Base-by-base conservation (phyloP, 2,797 vertebrate species). In the Diplodus sargus region DNA sequence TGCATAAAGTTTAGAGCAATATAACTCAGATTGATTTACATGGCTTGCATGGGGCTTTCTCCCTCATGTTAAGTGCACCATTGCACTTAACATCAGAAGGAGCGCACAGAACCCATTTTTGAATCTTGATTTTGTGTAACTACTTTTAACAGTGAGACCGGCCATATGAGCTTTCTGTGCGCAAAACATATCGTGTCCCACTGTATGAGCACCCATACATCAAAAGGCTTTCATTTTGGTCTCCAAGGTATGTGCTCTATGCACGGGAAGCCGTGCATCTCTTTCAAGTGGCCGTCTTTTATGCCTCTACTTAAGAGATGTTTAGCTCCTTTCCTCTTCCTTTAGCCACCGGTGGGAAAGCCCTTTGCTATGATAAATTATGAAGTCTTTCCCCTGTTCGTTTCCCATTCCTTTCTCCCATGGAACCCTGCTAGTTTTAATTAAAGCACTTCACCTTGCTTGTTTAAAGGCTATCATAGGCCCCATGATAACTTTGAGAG, bases 401-500 rank as follows among this genome's bases (percentile, higher is more conserved):
- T 92, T 88, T 90, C 82, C 69, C 72, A 89, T 86, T 88, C 85
- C 81, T 74, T 90, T 90, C 91, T 89, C 89, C 87, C 87, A 85
- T 90, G 91, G 91, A 94, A 87, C 85, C 81, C 87, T 85, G 89
- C 93, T 92, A 91, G 92, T 94, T 95, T 95, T 96, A 95, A 96
- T 96, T 95, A 95, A 94, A 95, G 92, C 88, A 91, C 92, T 92
- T 95, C 94, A 94, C 93, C 94, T 94, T 91, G 92, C 91, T 94
- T 95, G 95, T 96, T 95, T 94, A 95, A 95, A 95, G 95, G 94
- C 94, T 96, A 96, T 95, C 95, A 95, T 89, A 87, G 88, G 89
- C 91, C 90, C 86, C 81, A 85, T 94, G 95, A 96, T 96, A 95
- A 94, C 93, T 95, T 94, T 71, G 82, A 88, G 85, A 82, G 83